Base-by-base conservation (phyloP, 2,113 vertebrate species). In the Halcyon malimbica region DNA sequence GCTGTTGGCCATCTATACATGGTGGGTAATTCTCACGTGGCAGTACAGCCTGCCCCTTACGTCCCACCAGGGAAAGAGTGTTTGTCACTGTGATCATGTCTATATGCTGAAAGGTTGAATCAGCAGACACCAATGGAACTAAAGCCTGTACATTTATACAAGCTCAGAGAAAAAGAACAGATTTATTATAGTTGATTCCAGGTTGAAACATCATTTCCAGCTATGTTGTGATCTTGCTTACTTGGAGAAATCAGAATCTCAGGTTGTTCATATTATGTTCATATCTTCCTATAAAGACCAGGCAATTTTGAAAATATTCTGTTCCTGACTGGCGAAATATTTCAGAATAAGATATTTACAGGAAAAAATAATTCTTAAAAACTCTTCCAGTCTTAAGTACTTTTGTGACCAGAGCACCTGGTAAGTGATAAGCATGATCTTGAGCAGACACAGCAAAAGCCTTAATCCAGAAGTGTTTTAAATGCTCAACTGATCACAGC, bases 1-100 rank as follows among this genome's bases (percentile, higher is more conserved):
- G 44, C 63, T 19, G 26, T 1, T 4, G 13, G 11, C 41, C 21
- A 42, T 20, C 65, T 24, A 4, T 8, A 63, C 6, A 2, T 1
- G 4, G 63, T 31, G 44, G n/a, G 18, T 26, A 25, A 48, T 26
- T 35, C 48, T 16, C 59, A 53, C 42, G 5, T 14, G 41, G 68
- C 62, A 67, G 11, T 19, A 39, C 18, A 28, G 25, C 24, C 54
- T 62, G 63, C 21, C 53, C 62, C 44, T 35, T 20, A 24, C 56
- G 26, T 26, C 41, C 68, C 46, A 9, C 24, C 37, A 69, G 41
- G 41, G 73, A 65, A 83, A 53, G 0, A 2, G 29, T 7, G 13
- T 53, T 35, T 50, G 71, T 50, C 59, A 67, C 50, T n/a, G 2
- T 2, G 21, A 39, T 24, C 4, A 1, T 3, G 12, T 24, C 50